These are phyloP conservation scores for Cerceris ruficornis DNA, from an alignment of 2,888 invertebrate species.

Conservation along the genomic window DNA sequence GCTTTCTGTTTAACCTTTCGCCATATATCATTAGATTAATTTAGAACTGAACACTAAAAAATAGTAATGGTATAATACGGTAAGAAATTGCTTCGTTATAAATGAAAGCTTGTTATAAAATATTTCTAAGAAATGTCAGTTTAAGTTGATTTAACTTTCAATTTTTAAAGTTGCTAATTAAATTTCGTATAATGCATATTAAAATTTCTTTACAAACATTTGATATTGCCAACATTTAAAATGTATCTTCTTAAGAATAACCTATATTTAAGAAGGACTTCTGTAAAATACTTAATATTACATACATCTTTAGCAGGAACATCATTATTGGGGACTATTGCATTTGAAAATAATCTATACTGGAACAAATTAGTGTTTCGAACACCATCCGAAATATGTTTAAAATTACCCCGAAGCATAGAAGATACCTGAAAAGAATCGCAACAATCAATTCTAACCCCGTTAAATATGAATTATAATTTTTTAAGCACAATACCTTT, in stretches of 20 bases:
- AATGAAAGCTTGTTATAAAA: no score
- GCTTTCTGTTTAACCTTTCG: no score
- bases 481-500: no score
- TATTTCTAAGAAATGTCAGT: no score
- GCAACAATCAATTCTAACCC: constrained; percentile 24
- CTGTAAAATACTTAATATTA: neutral
- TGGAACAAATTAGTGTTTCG: neutral
- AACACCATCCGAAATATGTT: constrained; percentile 1
- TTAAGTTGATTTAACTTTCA: no score
- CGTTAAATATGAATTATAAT: neutral
- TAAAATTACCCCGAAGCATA: constrained; percentile 13
- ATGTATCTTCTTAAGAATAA: no score
- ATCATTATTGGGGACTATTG: neutral
- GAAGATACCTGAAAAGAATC: constrained; percentile 25
- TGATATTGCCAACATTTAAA: no score
- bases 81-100: no score
- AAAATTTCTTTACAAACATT: no score
- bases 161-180: no score
- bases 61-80: neutral
- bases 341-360: constrained; percentile 18
- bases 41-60: neutral
- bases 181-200: no score
- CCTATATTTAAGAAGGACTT: neutral
- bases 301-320: neutral
- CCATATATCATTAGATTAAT: no score